A percentile compares a stretch with the other conserved stretches of the same genome.
These are phyloP conservation scores for Tor tambroides DNA, from an alignment of 2,113 vertebrate species.

Conservation along the genomic window DNA sequence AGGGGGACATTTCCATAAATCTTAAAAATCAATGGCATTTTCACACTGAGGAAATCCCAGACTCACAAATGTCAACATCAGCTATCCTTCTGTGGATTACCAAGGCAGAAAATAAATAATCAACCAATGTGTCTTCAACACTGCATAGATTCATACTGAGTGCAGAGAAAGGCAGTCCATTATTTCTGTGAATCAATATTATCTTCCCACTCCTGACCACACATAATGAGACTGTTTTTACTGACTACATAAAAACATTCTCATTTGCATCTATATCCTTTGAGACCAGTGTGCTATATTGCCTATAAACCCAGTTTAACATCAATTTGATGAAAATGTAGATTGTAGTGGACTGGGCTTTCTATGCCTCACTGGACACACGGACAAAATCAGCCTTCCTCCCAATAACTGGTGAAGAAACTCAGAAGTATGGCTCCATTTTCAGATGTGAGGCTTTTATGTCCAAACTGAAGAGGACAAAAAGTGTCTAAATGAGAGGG, in stretches of 20 bases:
- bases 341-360: not conserved
- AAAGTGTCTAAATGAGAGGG: not conserved
- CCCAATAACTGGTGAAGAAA: conserved; percentile 1
- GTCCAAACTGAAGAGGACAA: conserved; percentile 11
- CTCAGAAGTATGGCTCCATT: not conserved
- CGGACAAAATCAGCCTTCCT: not conserved
- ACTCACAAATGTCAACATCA: not conserved
- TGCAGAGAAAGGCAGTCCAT: not conserved
- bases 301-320: not conserved
- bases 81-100: not conserved
- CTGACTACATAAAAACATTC: not conserved
- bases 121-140: not conserved
- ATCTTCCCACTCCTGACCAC: not conserved
- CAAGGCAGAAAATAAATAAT: not conserved
- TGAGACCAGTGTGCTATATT: not conserved
- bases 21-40: conserved; percentile 4
- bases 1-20: not conserved
- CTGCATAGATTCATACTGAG: not conserved
- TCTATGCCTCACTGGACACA: not conserved
- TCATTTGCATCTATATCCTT: not conserved
- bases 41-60: not conserved
- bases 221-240: not conserved
- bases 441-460: not conserved
- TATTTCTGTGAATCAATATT: not conserved
- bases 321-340: not conserved